These are phyloP conservation scores for Brachyhypopomus occidentalis DNA, from an alignment of 2,113 vertebrate genomes.

Conservation along the genomic window DNA sequence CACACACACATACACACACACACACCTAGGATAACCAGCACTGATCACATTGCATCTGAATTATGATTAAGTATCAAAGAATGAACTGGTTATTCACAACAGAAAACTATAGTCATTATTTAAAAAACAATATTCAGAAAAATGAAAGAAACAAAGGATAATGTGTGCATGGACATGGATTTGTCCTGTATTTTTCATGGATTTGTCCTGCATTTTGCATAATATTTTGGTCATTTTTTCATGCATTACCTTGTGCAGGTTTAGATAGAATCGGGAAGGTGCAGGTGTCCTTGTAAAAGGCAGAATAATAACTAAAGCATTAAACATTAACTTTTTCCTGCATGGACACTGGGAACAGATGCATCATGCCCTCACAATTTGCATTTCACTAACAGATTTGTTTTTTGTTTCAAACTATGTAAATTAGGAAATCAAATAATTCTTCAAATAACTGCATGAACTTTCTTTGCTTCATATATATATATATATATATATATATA, in stretches of 20 bases:
- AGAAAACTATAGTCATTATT: too few species aligned
- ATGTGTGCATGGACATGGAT: too few species aligned
- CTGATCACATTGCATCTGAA: conserved; percentile 62
- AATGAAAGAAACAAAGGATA: too few species aligned
- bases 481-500: too few species aligned
- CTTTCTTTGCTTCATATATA: too few species aligned
- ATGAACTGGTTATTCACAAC: too few species aligned
- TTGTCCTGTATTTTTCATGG: too few species aligned
- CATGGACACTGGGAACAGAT: neutral
- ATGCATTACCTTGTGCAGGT: neutral
- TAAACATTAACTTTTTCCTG: conserved; percentile 36
- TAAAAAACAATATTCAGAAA: too few species aligned
- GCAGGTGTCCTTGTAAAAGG: neutral
- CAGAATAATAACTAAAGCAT: conserved; percentile 18
- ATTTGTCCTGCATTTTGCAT: too few species aligned
- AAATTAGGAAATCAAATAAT: conserved; percentile 4
- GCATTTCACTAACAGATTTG: neutral
- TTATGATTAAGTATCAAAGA: too few species aligned
- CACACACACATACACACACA: conserved; percentile 46
- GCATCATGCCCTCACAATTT: conserved; percentile 16
- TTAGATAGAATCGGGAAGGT: neutral
- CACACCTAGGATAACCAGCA: conserved; percentile 65
- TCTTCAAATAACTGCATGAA: neutral
- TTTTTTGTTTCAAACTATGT: neutral
- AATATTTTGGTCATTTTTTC: neutral